A percentile compares a stretch with the other conserved stretches of the same genome.
phyloP scores from a whole-genome alignment of 1,140 invertebrate genomes.

The Drosophila simulans region DNA sequence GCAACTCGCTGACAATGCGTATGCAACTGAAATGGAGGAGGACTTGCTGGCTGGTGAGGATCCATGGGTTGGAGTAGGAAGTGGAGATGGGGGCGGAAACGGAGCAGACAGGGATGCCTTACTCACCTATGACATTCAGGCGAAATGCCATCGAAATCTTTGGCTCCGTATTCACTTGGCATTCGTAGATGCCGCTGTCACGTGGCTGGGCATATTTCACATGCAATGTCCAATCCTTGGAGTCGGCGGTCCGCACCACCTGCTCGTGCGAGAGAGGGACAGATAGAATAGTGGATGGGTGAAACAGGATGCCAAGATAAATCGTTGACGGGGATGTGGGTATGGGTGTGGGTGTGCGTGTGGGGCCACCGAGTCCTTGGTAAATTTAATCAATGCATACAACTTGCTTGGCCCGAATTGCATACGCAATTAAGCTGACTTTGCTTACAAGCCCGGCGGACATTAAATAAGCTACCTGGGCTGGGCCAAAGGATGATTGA shows the following conservation, averaged over 20 bases:
- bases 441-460: constrained; percentile 65
- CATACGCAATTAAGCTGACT: constrained; percentile 80
- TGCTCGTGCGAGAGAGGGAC: constrained; percentile 84
- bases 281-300: constrained; percentile 4
- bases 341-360: neutral
- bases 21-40: constrained; percentile 15
- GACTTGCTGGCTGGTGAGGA: neutral
- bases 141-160: constrained; percentile 95
- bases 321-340: constrained; percentile 18
- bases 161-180: constrained; percentile 96
- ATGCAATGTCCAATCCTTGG: constrained; percentile 96
- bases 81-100: constrained; percentile 2
- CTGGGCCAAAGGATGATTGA: neutral
- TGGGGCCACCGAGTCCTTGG: constrained; percentile 51
- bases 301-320: constrained; percentile 56
- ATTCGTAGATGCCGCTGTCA: constrained; percentile 95
- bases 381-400: constrained; percentile 81
- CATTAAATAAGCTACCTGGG: constrained; percentile 65
- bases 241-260: constrained; percentile 93
- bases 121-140: constrained; percentile 95
- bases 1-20: constrained; percentile 66
- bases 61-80: neutral
- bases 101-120: constrained; percentile 9
- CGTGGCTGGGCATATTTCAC: constrained; percentile 95
- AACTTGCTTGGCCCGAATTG: constrained; percentile 62